Percentiles rank a stretch among this genome's conserved stretches.
Conservation (phyloP, 2,797 vertebrate genomes). For the Erithacus rubecula region DNA sequence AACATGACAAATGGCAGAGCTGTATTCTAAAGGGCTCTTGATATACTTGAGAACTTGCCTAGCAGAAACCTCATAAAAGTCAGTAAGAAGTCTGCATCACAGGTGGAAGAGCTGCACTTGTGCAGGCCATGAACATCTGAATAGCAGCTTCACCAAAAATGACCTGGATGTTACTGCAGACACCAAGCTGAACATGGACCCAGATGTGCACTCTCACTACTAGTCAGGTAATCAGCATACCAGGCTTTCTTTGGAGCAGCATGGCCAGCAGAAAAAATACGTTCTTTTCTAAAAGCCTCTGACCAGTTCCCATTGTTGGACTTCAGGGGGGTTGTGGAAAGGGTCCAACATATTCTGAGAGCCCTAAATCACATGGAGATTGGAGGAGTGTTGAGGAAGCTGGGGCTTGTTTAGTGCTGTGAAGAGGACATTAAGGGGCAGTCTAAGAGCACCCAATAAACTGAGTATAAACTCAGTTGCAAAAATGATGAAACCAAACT, state of each 20-base stretch:
- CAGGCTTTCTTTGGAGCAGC: not conserved
- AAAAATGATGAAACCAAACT: not conserved
- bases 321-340: not conserved
- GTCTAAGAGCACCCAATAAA: not conserved
- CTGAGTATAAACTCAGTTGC: not conserved
- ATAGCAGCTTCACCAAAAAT: not conserved
- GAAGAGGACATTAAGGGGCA: not conserved
- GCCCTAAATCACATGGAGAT: not conserved
- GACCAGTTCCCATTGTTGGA: not conserved
- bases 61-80: not conserved
- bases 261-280: not conserved
- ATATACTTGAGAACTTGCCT: not conserved
- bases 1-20: not conserved
- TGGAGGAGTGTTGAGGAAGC: not conserved
- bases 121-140: not conserved
- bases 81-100: not conserved
- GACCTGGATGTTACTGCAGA: not conserved
- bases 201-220: not conserved
- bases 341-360: not conserved
- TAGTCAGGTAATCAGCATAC: not conserved
- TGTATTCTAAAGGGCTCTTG: not conserved
- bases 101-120: not conserved
- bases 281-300: not conserved
- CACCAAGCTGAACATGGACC: not conserved
- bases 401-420: not conserved